These are phyloP conservation scores for Platycercus adscitus DNA, from an alignment of 2,113 vertebrate species.

Conservation along the genomic window DNA sequence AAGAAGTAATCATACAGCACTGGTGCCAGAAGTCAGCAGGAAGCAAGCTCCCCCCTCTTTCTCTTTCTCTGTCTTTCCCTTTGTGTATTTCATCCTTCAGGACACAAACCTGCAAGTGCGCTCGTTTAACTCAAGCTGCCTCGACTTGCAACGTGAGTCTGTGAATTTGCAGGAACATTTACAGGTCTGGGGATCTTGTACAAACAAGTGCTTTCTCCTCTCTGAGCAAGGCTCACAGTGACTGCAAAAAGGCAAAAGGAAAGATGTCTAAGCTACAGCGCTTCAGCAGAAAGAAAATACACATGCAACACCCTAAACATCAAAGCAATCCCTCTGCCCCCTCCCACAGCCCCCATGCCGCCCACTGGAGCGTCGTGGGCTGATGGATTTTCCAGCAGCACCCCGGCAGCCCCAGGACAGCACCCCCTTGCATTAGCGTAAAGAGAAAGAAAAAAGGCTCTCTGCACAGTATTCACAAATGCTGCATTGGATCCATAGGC, in stretches of 20 bases:
- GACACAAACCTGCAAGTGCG: constrained; percentile 99
- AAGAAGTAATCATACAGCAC: constrained; percentile 62
- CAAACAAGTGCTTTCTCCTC: constrained; percentile 93
- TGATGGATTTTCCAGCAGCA: constrained; percentile 46
- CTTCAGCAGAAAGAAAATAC: constrained; percentile 83
- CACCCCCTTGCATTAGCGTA: constrained; percentile 63
- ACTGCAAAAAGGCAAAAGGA: constrained; percentile 93
- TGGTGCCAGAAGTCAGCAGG: constrained; percentile 72
- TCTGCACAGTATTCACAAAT: constrained; percentile 71
- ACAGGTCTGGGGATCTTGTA: constrained; percentile 96
- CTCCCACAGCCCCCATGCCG: constrained; percentile 60
- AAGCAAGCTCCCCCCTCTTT: constrained; percentile 77
- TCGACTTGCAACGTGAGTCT: constrained; percentile 94
- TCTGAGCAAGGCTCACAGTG: constrained; percentile 95
- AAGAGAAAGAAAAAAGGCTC: constrained; percentile 71
- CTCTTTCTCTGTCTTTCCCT: constrained; percentile 69
- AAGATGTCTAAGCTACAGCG: constrained; percentile 92
- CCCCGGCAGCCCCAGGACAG: constrained; percentile 39
- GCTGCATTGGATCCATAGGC: constrained; percentile 62
- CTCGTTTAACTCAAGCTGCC: constrained; percentile 98
- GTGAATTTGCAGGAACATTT: constrained; percentile 99
- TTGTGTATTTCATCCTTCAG: constrained; percentile 71
- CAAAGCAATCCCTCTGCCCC: constrained; percentile 66
- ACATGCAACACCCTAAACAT: constrained; percentile 81
- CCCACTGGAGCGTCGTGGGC: neutral